Conservation (phyloP, 2,888 invertebrate species). For the Drosophila mimica region DNA sequence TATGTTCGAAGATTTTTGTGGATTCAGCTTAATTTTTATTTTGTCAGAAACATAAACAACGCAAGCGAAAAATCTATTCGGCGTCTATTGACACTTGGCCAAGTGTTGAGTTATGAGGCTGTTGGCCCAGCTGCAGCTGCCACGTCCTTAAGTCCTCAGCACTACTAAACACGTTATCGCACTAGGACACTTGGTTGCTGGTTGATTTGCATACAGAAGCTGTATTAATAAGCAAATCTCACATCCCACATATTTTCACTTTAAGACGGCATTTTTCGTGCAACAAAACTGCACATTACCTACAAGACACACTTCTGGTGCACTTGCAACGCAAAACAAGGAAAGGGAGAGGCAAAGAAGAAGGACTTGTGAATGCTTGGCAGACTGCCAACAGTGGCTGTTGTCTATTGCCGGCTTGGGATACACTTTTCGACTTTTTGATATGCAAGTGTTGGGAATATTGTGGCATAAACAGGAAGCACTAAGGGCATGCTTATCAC, state of each 20-base stretch:
- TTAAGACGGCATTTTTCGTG: constrained; percentile 20
- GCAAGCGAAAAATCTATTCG: not conserved
- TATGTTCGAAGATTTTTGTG: constrained; percentile 19
- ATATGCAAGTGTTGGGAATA: constrained; percentile 35
- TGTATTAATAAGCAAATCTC: constrained; percentile 1
- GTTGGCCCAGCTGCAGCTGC: constrained; percentile 26
- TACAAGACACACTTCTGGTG: constrained; percentile 37
- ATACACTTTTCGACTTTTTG: constrained; percentile 42
- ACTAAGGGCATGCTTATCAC: constrained; percentile 64
- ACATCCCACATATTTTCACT: constrained; percentile 16
- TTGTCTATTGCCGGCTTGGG: not conserved
- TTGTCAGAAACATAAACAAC: constrained; percentile 14
- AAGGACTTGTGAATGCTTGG: not conserved
- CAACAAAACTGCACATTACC: constrained; percentile 43
- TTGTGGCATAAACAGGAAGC: constrained; percentile 54
- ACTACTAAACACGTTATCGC: constrained; percentile 7
- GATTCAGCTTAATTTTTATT: constrained; percentile 29
- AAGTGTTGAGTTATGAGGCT: constrained; percentile 42
- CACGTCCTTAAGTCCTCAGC: constrained; percentile 26
- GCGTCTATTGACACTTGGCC: constrained; percentile 15
- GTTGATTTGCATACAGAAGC: constrained; percentile 32
- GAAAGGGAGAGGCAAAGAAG: not conserved
- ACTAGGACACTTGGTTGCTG: constrained; percentile 20
- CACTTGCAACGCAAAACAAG: constrained; percentile 28
- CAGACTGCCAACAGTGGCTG: constrained; percentile 16